phyloP scores from a whole-genome alignment of 1,140 invertebrate genomes.

The Atopsyche davidsoni region DNA sequence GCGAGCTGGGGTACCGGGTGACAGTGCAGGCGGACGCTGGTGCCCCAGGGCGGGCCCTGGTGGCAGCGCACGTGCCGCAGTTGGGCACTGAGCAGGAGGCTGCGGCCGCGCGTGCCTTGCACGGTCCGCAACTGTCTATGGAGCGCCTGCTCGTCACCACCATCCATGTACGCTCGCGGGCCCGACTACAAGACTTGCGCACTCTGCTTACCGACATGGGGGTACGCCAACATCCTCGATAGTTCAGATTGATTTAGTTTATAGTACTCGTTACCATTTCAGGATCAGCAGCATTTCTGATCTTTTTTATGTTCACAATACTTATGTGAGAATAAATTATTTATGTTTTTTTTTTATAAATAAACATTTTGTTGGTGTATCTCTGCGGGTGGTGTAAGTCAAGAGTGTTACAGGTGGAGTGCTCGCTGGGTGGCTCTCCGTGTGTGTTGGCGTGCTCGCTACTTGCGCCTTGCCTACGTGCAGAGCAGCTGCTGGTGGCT shows the following conservation, averaged over 20 bases:
- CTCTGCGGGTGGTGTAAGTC: too few relatives aligned
- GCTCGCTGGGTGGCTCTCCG: slow-evolving; percentile 68
- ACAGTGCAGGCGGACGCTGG: slow-evolving; percentile 82
- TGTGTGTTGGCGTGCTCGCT: slow-evolving; percentile 86
- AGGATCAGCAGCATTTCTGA: too few relatives aligned
- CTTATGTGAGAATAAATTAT: too few relatives aligned
- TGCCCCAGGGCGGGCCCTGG: slow-evolving; percentile 73
- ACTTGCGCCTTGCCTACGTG: slow-evolving; percentile 79
- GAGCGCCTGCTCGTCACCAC: slow-evolving; percentile 95
- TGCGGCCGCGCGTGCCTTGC: slow-evolving; percentile 60
- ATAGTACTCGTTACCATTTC: too few relatives aligned
- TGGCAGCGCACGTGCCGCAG: slow-evolving; percentile 82
- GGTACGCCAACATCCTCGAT: slow-evolving; percentile 33
- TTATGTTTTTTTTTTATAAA: too few relatives aligned
- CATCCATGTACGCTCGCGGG: slow-evolving; percentile 85
- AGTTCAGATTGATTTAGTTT: too few relatives aligned
- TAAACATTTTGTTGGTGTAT: too few relatives aligned
- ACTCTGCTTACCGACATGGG: slow-evolving; percentile 50
- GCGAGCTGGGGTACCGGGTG: slow-evolving; percentile 80
- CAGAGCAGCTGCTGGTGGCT: slow-evolving; percentile 85
- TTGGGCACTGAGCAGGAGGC: slow-evolving; percentile 74
- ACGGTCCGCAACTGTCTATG: slow-evolving; percentile 86
- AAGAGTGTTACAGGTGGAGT: slow-evolving; percentile 49
- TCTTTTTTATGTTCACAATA: too few relatives aligned
- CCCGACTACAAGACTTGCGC: slow-evolving; percentile 76